These are phyloP conservation scores for Apis laboriosa DNA, from an alignment of 1,140 invertebrate genomes.

Conservation along the genomic window DNA sequence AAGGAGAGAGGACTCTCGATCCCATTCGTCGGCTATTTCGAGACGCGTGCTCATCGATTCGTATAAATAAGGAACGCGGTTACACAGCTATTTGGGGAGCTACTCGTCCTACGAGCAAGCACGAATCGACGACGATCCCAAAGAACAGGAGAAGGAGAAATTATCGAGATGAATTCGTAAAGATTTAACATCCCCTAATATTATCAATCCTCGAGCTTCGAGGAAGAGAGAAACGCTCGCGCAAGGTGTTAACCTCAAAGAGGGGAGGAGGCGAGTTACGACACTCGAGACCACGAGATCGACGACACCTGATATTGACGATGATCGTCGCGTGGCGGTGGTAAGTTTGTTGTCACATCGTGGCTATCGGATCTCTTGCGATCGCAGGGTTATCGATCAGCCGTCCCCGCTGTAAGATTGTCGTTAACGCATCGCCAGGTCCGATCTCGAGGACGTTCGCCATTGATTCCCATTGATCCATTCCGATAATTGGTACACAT, in stretches of 20 bases:
- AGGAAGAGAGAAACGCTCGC: too few species aligned
- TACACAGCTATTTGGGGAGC: too few species aligned
- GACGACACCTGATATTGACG: slow-evolving; percentile 29
- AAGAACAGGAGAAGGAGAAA: too few species aligned
- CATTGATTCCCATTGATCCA: neutral
- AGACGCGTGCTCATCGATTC: too few species aligned
- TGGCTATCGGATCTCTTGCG: neutral
- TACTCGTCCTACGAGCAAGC: neutral
- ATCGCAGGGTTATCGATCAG: neutral
- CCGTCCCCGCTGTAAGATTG: neutral
- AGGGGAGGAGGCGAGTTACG: slow-evolving; percentile 1
- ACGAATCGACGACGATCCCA: too few species aligned
- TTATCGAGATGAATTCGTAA: neutral
- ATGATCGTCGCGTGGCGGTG: neutral
- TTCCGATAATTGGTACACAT: neutral
- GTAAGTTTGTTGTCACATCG: slow-evolving; percentile 2
- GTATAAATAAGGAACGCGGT: too few species aligned
- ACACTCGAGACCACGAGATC: neutral
- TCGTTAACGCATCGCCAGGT: neutral
- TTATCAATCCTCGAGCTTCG: too few species aligned
- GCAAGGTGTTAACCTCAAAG: neutral
- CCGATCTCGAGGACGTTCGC: neutral
- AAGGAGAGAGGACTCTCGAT: too few species aligned
- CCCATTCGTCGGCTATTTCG: too few species aligned
- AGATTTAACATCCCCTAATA: neutral